Evolutionary conservation across 2,888 invertebrate species (phyloP).

Genomic region (Linnaemya vulpina): DNA sequence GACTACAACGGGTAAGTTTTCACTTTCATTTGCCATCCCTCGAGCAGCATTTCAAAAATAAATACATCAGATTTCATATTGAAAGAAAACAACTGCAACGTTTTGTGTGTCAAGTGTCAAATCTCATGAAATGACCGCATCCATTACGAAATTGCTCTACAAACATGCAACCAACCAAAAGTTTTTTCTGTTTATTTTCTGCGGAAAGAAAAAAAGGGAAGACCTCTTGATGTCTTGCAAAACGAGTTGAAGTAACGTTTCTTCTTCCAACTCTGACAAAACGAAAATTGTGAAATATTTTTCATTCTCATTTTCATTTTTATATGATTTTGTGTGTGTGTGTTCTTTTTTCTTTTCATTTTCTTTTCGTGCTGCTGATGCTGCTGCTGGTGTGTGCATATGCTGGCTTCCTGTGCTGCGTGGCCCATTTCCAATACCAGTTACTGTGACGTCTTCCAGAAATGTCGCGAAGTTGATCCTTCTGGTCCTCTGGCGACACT

Average conservation of each 20-base stretch:
- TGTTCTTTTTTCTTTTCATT: slow-evolving; percentile 44
- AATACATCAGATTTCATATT: slow-evolving; percentile 3
- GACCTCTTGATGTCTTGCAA: slow-evolving; percentile 41
- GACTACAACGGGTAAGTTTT: slow-evolving; percentile 90
- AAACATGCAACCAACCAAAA: slow-evolving; percentile 46
- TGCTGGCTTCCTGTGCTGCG: background rate
- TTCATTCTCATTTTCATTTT: slow-evolving; percentile 59
- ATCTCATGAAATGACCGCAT: slow-evolving; percentile 65
- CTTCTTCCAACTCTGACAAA: slow-evolving; percentile 8
- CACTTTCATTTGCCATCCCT: slow-evolving; percentile 6
- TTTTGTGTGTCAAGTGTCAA: slow-evolving; percentile 65
- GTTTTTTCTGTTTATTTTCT: slow-evolving; percentile 7
- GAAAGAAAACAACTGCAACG: slow-evolving; percentile 17
- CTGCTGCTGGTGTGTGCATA: background rate
- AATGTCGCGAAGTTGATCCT: slow-evolving; percentile 96
- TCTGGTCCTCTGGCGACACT: slow-evolving; percentile 95
- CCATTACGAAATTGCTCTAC: slow-evolving; percentile 65
- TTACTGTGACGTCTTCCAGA: slow-evolving; percentile 88
- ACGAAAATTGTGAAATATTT: slow-evolving; percentile 34
- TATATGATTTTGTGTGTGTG: slow-evolving; percentile 6
- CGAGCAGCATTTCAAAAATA: background rate
- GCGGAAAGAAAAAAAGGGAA: background rate
- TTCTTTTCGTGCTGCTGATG: slow-evolving; percentile 25
- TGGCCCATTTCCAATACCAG: slow-evolving; percentile 76
- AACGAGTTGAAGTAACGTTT: slow-evolving; percentile 33